Conservation (phyloP, 2,888 invertebrate genomes). For the Nyleta sp. region DNA sequence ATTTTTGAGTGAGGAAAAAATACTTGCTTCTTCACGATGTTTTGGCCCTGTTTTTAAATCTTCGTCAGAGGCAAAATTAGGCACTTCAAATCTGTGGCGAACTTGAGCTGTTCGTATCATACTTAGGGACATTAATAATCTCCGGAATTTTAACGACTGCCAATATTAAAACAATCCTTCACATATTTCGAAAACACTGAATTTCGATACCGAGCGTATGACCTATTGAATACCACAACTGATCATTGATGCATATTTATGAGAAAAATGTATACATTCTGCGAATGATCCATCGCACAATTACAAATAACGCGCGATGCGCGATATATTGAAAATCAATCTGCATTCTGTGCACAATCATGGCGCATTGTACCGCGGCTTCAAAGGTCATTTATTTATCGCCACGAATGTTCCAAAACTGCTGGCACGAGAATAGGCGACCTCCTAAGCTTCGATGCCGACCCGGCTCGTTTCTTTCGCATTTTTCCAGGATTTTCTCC, state of each 20-base stretch:
- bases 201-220: background rate
- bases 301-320: constrained; percentile 38
- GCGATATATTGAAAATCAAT: constrained; percentile 60
- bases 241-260: constrained; percentile 56
- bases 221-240: constrained; percentile 6
- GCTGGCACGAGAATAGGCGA: constrained; percentile 24
- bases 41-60: no score
- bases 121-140: no score
- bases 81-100: no score
- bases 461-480: constrained; percentile 28
- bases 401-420: constrained; percentile 20
- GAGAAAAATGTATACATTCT: constrained; percentile 41
- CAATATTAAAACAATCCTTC: no score
- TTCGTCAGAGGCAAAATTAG: no score
- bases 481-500: constrained; percentile 7
- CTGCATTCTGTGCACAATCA: constrained; percentile 53
- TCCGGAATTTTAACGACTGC: no score
- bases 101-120: no score
- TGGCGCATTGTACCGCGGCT: constrained; percentile 34
- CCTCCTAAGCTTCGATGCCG: constrained; percentile 33
- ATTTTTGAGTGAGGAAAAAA: no score
- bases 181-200: no score
- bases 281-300: constrained; percentile 42
- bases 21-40: no score
- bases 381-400: constrained; percentile 53